Evolutionary conservation across 2,797 vertebrate genomes (phyloP).

Genomic region (Sebastes taczanowskii): DNA sequence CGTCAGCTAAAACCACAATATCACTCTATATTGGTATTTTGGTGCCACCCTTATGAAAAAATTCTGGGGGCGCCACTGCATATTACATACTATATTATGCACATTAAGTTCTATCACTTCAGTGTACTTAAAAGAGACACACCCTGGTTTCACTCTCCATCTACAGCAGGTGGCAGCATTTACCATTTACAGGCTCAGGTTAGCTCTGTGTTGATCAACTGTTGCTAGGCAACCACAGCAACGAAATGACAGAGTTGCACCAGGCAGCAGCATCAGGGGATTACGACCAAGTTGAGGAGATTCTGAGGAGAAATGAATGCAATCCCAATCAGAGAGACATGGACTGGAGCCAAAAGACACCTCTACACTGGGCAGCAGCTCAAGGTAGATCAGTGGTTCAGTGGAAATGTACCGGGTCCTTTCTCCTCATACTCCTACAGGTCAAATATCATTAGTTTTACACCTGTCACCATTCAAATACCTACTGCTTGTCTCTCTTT

Average conservation of each 20-base stretch:
- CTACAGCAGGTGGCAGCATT: conserved; percentile 48
- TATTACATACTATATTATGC: too few species aligned
- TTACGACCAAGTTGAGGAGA: conserved; percentile 73
- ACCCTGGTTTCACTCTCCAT: not conserved
- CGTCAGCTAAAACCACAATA: too few species aligned
- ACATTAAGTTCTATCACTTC: not conserved
- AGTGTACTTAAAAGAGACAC: not conserved
- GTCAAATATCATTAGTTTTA: not conserved
- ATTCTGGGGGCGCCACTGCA: not conserved
- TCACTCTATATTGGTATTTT: too few species aligned
- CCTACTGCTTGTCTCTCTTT: not conserved
- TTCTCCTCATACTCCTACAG: not conserved
- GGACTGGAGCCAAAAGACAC: conserved; percentile 89
- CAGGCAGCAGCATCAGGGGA: conserved; percentile 88
- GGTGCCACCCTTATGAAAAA: too few species aligned
- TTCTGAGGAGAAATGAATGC: conserved; percentile 82
- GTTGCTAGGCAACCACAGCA: conserved; percentile 50
- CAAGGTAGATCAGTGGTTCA: conserved; percentile 74
- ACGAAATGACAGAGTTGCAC: conserved; percentile 88
- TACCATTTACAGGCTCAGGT: not conserved
- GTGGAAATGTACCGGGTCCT: not conserved
- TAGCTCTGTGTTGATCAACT: not conserved
- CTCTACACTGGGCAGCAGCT: conserved; percentile 92
- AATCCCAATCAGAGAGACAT: conserved; percentile 88
- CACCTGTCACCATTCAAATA: not conserved